Evolutionary conservation across 2,888 invertebrate genomes (phyloP).

Genomic region (Tetanocera ferruginea): DNA sequence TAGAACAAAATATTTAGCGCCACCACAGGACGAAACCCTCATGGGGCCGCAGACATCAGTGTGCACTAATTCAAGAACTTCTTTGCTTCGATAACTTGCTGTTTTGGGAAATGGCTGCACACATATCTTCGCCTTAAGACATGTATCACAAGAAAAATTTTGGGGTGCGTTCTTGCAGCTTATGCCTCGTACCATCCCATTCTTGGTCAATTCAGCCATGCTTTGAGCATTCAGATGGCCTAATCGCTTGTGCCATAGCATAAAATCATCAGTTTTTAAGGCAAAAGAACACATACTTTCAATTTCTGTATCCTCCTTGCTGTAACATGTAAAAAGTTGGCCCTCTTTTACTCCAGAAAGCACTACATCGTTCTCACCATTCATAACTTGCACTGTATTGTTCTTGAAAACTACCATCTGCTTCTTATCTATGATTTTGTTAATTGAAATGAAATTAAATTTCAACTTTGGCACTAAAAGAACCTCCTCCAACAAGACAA

Average conservation of each 20-base stretch:
- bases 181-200: slow-evolving; percentile 1
- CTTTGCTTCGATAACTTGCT: neutral
- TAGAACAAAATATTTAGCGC: too few relatives aligned
- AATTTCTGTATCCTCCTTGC: neutral
- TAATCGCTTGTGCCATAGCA: slow-evolving; percentile 29
- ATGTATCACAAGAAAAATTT: slow-evolving; percentile 11
- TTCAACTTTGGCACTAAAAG: slow-evolving; percentile 37
- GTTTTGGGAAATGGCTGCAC: too few relatives aligned
- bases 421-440: slow-evolving; percentile 28
- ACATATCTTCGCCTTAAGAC: too few relatives aligned
- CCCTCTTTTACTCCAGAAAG: too few relatives aligned
- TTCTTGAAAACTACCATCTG: neutral
- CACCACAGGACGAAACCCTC: slow-evolving; percentile 19
- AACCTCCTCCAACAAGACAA: slow-evolving; percentile 26
- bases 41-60: slow-evolving; percentile 42
- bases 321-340: neutral
- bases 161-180: neutral
- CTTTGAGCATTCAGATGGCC: slow-evolving; percentile 38
- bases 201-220: neutral
- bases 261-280: neutral
- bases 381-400: neutral
- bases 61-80: slow-evolving; percentile 37
- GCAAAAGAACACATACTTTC: neutral
- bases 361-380: neutral
- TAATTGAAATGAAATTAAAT: slow-evolving; percentile 37